Evolutionary conservation across 2,888 invertebrate genomes (phyloP), one percentile per base, ranked within the genome.

Genomic region (Platycheirus rosarum): DNA sequence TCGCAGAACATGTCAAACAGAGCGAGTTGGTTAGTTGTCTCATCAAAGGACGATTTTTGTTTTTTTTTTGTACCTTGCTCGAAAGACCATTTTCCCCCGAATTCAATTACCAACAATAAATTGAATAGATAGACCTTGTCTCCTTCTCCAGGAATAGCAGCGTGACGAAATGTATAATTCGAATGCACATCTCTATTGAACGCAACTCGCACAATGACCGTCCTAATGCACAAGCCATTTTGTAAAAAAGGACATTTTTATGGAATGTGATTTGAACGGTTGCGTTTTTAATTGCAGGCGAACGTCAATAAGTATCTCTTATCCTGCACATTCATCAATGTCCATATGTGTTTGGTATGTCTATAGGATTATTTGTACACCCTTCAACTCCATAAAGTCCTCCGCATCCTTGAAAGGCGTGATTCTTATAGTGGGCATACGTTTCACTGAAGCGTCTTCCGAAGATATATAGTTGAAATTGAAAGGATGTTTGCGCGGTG

Each of bases 201-300:
- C 42, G 26, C 55, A 55, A 40, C 37, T 8, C 23, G n/a, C 48
- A 80, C 80, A 71, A 75, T 75, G 55, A 53, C 44, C 20, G 23
- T 46, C 60, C 66, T 80, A 71, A 82, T 82, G 80, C 71, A n/a
- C n/a, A 71, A 44, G 53, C 70, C 42, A 82, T 76, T 57, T 57
- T 76, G 70, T 66, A 60, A 60, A 48, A 82, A 71, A 62, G 80
- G 71, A 82, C 76, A 76, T 71, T 76, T 82, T 76, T 76, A 82
- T 82, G 80, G 55, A 55, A 29, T 48, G 51, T 37, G 70, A 80
- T 70, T 82, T 76, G 66, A 66, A 71, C 62, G 71, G 76, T 77
- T 73, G 68, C 42, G 57, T 71, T 73, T 77, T 77, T 82, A 82
- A 82, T 82, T 82, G 63, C 82, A 51, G 46, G 14, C 62, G 49